Evolutionary conservation across 2,797 vertebrate species (phyloP).

Genomic region (Fistularia commersonii): DNA sequence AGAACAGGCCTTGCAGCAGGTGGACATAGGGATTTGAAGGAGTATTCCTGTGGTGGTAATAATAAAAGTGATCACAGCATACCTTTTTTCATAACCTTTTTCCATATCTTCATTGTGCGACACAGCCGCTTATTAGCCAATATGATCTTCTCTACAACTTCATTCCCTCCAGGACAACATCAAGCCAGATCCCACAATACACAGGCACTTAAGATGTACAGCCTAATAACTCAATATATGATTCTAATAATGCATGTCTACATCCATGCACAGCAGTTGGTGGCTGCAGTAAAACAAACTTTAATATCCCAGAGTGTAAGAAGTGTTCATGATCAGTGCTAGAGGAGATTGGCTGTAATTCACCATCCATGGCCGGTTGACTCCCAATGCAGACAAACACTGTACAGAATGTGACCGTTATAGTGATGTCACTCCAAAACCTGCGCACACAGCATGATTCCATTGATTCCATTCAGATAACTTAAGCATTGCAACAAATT

Average conservation of each 20-base stretch:
- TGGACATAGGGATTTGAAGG: constrained; percentile 14
- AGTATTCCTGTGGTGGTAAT: constrained; percentile 28
- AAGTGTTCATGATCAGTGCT: constrained; percentile 55
- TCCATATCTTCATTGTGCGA: constrained; percentile 32
- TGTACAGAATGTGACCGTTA: constrained; percentile 25
- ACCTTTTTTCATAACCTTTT: constrained; percentile 23
- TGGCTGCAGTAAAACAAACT: constrained; percentile 67
- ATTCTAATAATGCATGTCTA: constrained; percentile 68
- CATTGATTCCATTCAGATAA: constrained; percentile 39
- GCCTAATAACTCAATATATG: constrained; percentile 67
- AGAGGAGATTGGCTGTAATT: constrained; percentile 50
- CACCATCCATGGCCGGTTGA: constrained; percentile 34
- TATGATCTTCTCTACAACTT: constrained; percentile 42
- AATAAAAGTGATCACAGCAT: constrained; percentile 21
- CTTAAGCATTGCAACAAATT: constrained; percentile 28
- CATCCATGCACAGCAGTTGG: constrained; percentile 48
- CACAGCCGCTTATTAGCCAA: constrained; percentile 58
- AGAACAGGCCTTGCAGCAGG: constrained; percentile 25
- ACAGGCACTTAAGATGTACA: constrained; percentile 53
- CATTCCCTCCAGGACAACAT: constrained; percentile 55
- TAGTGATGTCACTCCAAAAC: constrained; percentile 21
- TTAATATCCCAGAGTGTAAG: constrained; percentile 70
- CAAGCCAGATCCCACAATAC: constrained; percentile 48
- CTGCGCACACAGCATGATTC: neutral
- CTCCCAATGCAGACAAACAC: constrained; percentile 27